Evolutionary conservation across 2,113 vertebrate genomes (phyloP).

Genomic region (Halichoeres trimaculatus): DNA sequence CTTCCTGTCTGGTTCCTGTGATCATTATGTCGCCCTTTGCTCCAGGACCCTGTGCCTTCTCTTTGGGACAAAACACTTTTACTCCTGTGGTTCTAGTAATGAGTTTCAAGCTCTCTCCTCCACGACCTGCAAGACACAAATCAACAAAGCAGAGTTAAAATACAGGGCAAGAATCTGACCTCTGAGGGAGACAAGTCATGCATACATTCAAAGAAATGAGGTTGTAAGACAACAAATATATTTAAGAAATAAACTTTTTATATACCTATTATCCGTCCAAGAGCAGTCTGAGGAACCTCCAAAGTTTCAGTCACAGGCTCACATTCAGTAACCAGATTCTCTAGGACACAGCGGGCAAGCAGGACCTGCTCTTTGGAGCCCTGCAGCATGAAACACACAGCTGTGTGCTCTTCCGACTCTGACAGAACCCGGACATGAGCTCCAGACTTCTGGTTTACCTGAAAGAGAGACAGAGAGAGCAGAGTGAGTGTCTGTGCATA

Average conservation of each 20-base stretch:
- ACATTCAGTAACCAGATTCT: constrained; percentile 83
- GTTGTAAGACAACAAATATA: neutral
- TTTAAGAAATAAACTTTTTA: too few relatives aligned
- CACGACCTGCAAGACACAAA: constrained; percentile 82
- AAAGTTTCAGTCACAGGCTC: constrained; percentile 81
- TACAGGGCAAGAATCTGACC: too few relatives aligned
- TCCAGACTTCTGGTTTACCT: constrained; percentile 87
- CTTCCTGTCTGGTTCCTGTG: constrained; percentile 85
- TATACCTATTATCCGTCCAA: constrained; percentile 92
- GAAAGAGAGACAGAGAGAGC: constrained; percentile 5
- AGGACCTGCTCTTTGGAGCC: constrained; percentile 88
- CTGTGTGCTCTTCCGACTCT: constrained; percentile 51
- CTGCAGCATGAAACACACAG: constrained; percentile 82
- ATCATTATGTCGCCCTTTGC: constrained; percentile 82
- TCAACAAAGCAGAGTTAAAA: neutral
- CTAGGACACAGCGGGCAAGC: constrained; percentile 84
- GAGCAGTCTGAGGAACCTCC: constrained; percentile 84
- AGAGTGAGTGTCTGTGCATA: neutral
- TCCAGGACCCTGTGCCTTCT: constrained; percentile 43
- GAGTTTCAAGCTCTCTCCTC: constrained; percentile 87
- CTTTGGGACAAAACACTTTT: constrained; percentile 82
- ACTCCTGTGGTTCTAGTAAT: constrained; percentile 89
- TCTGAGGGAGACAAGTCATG: too few relatives aligned
- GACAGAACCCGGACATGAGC: constrained; percentile 80
- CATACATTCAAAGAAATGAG: neutral